Percentiles rank a stretch among this genome's conserved stretches.
phyloP scores from a whole-genome alignment of 1,140 invertebrate genomes.

The Schlechtendalia chinensis region DNA sequence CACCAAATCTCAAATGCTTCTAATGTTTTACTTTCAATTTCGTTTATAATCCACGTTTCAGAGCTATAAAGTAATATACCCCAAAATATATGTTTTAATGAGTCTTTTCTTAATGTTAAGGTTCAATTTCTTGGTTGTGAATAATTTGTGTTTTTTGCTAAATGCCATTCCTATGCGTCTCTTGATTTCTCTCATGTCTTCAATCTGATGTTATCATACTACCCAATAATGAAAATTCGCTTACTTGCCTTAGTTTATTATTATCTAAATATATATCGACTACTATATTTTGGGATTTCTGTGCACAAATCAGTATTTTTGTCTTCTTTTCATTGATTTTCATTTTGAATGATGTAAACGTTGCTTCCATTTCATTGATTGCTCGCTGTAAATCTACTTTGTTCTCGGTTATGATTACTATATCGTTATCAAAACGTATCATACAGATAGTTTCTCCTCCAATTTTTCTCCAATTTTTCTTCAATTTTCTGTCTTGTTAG shows the following conservation, averaged over 20 bases:
- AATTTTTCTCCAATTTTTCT: constrained; percentile 21
- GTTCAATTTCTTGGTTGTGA: too few species aligned
- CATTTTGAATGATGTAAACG: constrained; percentile 33
- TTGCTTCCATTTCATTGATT: constrained; percentile 27
- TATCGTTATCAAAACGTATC: constrained; percentile 34
- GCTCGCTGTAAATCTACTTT: background rate
- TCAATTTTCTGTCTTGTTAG: constrained; percentile 12
- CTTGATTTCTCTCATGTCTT: too few species aligned
- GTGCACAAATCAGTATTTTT: constrained; percentile 6
- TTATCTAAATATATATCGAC: too few species aligned
- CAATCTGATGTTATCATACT: too few species aligned
- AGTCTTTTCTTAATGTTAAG: constrained; percentile 10
- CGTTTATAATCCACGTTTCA: constrained; percentile 27
- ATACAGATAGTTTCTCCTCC: constrained; percentile 25
- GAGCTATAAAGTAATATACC: background rate
- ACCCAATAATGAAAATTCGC: too few species aligned
- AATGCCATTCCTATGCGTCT: too few species aligned
- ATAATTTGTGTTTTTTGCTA: too few species aligned
- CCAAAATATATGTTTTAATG: constrained; percentile 16
- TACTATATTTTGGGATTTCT: constrained; percentile 1
- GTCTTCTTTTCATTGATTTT: constrained; percentile 33
- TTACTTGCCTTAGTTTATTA: too few species aligned
- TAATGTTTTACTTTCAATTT: constrained; percentile 53
- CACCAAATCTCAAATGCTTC: constrained; percentile 53
- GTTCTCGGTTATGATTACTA: too few species aligned